Base-by-base conservation (phyloP, 2,113 vertebrate genomes). In the Grus americana region DNA sequence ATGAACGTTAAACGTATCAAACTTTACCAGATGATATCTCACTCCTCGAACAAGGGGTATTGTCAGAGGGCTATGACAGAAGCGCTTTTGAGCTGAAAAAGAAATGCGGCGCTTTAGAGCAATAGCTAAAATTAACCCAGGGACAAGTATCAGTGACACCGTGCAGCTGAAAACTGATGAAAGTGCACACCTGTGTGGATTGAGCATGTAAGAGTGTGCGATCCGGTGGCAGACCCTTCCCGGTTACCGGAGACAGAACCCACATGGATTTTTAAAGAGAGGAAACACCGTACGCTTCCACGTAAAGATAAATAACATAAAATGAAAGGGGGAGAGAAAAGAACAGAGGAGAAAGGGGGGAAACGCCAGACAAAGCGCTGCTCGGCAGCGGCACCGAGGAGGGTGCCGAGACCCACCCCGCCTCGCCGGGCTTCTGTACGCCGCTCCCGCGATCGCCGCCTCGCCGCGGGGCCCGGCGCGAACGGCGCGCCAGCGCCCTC, bases 161-260 rank as follows among this genome's bases (percentile, higher is more conserved):
- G 76, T 8, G 27, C 44, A 10, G 91, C 86, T 96, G 93, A 97
- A 97, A 97, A 96, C 96, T 97, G 96, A 95, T 88, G 75, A 88
- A 97, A 97, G 96, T 96, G 97, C 97, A 97, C 97, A 97, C 97
- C 97, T 97, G 94, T 96, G 97, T 96, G 96, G 97, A 96, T 14
- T 29, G 38, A 97, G 87, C 79, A 26, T 92, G 97, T 96, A 97
- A 97, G 82, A 86, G 90, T 1, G 55, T 22, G 84, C 36, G 65
- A 87, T 3, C 30, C 67, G 34, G 12, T 3, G 80, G 5, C 0
- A 18, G 47, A 70, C 42, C 71, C 30, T 18, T 26, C 34, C 36
- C 46, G 27, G 20, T 11, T 54, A 38, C 55, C 40, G 42, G 19
- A 30, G 47, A 20, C 63, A 55, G 20, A 67, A 22, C 32, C 42